These are phyloP conservation scores for Rhynchopsitta pachyrhyncha DNA, from an alignment of 2,113 vertebrate species.

Conservation along the genomic window DNA sequence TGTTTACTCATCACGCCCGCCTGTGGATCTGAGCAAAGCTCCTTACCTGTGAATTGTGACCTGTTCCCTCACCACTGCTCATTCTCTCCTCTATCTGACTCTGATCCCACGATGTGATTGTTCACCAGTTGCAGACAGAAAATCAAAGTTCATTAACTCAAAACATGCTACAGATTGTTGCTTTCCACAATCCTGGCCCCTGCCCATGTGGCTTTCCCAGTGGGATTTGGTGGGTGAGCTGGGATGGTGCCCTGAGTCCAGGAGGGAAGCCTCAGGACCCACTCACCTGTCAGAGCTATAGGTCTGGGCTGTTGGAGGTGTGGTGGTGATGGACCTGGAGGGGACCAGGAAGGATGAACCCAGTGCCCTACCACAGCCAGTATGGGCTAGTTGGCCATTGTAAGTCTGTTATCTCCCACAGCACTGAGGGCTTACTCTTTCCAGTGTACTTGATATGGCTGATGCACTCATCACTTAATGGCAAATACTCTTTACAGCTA, in stretches of 20 bases:
- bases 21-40: neutral
- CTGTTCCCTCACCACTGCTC: accelerated
- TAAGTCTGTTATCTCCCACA: neutral
- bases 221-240: neutral
- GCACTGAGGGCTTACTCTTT: neutral
- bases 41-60: neutral
- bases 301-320: neutral
- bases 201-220: accelerated
- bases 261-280: neutral
- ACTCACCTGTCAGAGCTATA: neutral
- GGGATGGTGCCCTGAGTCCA: too few relatives aligned
- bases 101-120: accelerated
- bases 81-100: accelerated
- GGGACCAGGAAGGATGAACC: neutral
- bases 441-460: neutral
- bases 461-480: neutral
- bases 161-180: accelerated
- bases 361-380: neutral
- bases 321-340: neutral
- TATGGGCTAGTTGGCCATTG: accelerated
- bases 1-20: neutral
- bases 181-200: accelerated
- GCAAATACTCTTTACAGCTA: neutral
- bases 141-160: neutral
- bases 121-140: accelerated